Base-by-base conservation (phyloP, 1,140 invertebrate species). In the Drosophila burlai region DNA sequence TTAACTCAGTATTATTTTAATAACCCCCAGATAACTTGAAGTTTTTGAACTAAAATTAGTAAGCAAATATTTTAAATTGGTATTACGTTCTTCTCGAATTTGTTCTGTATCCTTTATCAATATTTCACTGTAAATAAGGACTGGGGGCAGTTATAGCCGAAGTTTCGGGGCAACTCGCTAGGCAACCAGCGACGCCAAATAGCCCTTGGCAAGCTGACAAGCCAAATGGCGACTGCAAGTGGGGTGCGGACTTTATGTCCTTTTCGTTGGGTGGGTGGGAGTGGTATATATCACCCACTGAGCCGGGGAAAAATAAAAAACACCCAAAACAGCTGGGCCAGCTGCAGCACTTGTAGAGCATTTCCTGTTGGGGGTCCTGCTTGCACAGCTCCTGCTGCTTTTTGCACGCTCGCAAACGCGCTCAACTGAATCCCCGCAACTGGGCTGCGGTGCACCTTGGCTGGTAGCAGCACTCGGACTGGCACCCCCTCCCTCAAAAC, bases 261-360 rank as follows among this genome's bases (percentile, higher is more conserved):
- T 24, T 55, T 55, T 55, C 38, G 24, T 10, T 34, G 66, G 60
- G 46, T 46, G 29, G 36, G 46, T 46, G 29, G 36, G 46, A 15
- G 46, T 40, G 24, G 26, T 21, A 50, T 45, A n/a, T 54, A 47
- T 67, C 57, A 58, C 54, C 59, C 61, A 57, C 46, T 55, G 54
- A 55, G 55, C 57, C 50, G 57, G 40, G 29, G 26, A 26, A 21
- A 29, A 8, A 18, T 11, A 49, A 46, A 45, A 67, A 50, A 47
- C 43, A 65, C 38, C 40, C 52, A 66, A 66, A 76, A 76, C 72
- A 80, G 77, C 77, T 80, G 77, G 68, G 54, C 81, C 84, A 89
- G 84, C 85, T 89, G 84, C 69, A 73, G 67, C 84, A 89, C 84
- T 89, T 89, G 84, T 89, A 90, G 84, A 89, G 84, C 74, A 90